Evolutionary conservation across 2,797 vertebrate genomes (phyloP).

Genomic region (Rhyacichthys aspro): DNA sequence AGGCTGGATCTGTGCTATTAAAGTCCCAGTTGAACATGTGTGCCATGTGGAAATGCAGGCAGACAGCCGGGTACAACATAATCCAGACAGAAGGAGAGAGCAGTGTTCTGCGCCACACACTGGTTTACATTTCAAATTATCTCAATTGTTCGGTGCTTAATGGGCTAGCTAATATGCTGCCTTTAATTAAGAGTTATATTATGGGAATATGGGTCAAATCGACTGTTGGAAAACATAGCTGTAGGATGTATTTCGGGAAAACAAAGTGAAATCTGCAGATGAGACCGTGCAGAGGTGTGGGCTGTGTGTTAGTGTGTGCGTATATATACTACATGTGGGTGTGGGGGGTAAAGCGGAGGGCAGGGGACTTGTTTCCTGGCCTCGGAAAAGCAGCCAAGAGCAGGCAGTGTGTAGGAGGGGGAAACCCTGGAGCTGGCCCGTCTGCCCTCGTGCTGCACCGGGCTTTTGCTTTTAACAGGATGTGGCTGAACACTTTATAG

Average conservation of each 20-base stretch:
- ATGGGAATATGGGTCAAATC: constrained; percentile 16
- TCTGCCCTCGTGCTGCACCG: constrained; percentile 10
- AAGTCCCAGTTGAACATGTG: constrained; percentile 28
- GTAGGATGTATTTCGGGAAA: too few relatives aligned
- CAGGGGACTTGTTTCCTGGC: constrained; percentile 54
- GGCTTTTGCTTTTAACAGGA: constrained; percentile 54
- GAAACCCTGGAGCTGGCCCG: constrained; percentile 55
- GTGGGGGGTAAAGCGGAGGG: constrained; percentile 44
- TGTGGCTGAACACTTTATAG: constrained; percentile 8
- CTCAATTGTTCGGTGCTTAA: background rate
- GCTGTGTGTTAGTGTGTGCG: constrained; percentile 40
- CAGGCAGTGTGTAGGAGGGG: constrained; percentile 67
- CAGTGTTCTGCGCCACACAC: background rate
- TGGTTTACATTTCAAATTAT: background rate
- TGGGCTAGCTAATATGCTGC: background rate
- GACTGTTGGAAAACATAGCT: too few relatives aligned
- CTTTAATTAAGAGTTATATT: background rate
- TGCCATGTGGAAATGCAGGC: constrained; percentile 40
- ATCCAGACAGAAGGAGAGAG: constrained; percentile 18
- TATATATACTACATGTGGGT: constrained; percentile 24
- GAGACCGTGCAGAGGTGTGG: constrained; percentile 39
- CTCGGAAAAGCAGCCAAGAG: constrained; percentile 56
- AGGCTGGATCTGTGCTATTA: constrained; percentile 20
- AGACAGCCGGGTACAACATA: constrained; percentile 39
- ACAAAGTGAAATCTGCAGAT: too few relatives aligned